Evolutionary conservation across 64 coral and sea anemone genomes (phyloP).

Genomic region (Montipora capricornis): DNA sequence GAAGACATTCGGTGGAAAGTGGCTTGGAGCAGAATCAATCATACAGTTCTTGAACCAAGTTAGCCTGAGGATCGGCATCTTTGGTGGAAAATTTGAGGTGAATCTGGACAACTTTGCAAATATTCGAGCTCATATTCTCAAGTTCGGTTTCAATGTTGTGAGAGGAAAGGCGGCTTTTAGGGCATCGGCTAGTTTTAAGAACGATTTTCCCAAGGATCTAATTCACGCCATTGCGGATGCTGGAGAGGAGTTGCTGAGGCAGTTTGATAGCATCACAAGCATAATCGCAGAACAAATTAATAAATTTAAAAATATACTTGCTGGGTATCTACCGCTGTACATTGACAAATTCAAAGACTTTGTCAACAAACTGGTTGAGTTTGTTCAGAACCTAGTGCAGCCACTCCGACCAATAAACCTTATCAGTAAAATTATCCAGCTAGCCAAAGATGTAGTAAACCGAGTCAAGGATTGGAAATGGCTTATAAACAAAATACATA

Average conservation of each 20-base stretch:
- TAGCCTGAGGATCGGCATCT: slow-evolving; percentile 81
- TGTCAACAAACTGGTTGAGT: slow-evolving; percentile 77
- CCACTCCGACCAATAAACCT: no score
- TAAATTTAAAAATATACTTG: slow-evolving; percentile 78
- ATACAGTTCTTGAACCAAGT: slow-evolving; percentile 91
- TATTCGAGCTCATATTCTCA: slow-evolving; percentile 78
- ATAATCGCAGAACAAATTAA: slow-evolving; percentile 80
- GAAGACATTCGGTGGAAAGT: slow-evolving; percentile 78
- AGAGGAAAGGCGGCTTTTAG: slow-evolving; percentile 96
- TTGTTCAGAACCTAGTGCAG: slow-evolving; percentile 68
- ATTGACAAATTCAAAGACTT: slow-evolving; percentile 79
- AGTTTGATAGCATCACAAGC: slow-evolving; percentile 76
- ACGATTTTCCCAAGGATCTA: slow-evolving; percentile 97
- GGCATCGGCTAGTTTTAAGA: slow-evolving; percentile 94
- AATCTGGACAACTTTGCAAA: slow-evolving; percentile 85
- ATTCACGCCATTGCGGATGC: slow-evolving; percentile 86
- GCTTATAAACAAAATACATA: no score
- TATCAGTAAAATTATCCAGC: no score
- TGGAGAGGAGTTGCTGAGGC: slow-evolving; percentile 81
- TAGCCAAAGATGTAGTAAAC: no score
- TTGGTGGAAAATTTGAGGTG: slow-evolving; percentile 95
- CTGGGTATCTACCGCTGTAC: slow-evolving; percentile 66
- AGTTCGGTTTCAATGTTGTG: slow-evolving; percentile 79
- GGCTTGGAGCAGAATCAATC: slow-evolving; percentile 80
- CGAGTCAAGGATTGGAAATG: no score